These are phyloP conservation scores for Phengaris arion DNA, from an alignment of 2,888 invertebrate genomes.

Conservation along the genomic window DNA sequence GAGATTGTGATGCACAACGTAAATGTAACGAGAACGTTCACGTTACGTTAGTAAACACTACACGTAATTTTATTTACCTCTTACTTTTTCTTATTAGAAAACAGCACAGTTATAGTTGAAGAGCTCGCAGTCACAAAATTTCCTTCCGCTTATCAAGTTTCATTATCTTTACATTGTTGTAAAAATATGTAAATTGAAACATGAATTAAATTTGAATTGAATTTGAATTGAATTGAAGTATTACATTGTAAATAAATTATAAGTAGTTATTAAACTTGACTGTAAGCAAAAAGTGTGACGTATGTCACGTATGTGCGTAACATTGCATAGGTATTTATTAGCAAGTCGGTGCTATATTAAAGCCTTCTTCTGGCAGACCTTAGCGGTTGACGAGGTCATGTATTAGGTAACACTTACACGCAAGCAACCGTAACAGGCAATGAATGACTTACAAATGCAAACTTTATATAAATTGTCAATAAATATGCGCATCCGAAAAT, in stretches of 20 bases:
- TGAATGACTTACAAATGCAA: constrained; percentile 68
- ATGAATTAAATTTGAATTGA: no score
- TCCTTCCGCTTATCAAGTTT: background rate
- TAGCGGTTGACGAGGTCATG: constrained; percentile 53
- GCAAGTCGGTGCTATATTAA: constrained; percentile 29
- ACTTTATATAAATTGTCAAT: constrained; percentile 39
- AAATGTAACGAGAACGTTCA: constrained; percentile 10
- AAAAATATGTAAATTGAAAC: background rate
- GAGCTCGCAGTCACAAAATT: background rate
- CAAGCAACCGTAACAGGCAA: constrained; percentile 63
- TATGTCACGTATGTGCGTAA: no score
- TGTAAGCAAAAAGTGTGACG: constrained; percentile 5
- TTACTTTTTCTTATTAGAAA: constrained; percentile 15
- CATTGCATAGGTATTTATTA: background rate
- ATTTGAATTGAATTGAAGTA: no score
- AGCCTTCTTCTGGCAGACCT: constrained; percentile 38
- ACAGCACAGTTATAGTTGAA: background rate
- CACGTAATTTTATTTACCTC: constrained; percentile 6
- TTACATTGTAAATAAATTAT: background rate
- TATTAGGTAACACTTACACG: constrained; percentile 59
- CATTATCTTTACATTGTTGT: background rate
- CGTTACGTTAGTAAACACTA: constrained; percentile 7
- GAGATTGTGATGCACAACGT: background rate
- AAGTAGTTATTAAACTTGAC: background rate
- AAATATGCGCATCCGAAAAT: constrained; percentile 33